Evolutionary conservation across 2,797 vertebrate species (phyloP).

Genomic region (Tokudaia muenninki): DNA sequence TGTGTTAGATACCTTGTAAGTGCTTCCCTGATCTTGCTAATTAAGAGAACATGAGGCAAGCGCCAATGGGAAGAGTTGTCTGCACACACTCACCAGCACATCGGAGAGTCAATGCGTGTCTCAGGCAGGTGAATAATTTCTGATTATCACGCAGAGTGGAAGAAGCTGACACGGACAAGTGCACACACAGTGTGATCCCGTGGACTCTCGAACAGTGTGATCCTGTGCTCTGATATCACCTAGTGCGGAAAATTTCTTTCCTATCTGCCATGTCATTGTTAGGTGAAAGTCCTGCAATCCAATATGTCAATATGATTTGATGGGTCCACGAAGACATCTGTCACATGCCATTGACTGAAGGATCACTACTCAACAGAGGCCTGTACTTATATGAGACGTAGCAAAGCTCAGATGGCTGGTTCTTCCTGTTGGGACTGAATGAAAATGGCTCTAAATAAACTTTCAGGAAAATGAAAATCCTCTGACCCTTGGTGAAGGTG

Average conservation of each 20-base stretch:
- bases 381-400: neutral
- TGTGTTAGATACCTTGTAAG: neutral
- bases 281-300: neutral
- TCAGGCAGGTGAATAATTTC: neutral
- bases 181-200: rapidly evolving
- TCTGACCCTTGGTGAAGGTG: neutral
- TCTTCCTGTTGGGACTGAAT: neutral
- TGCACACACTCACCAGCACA: neutral
- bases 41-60: neutral
- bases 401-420: neutral
- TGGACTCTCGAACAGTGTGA: too few species aligned
- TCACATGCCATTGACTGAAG: too few species aligned
- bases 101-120: rapidly evolving
- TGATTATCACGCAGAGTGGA: neutral
- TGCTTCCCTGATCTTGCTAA: neutral
- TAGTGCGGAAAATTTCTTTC: neutral
- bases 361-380: neutral
- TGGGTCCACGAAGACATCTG: too few species aligned
- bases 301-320: neutral
- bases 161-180: too few species aligned
- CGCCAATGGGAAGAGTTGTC: neutral
- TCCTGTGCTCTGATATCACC: neutral
- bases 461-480: neutral
- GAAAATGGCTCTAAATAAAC: neutral
- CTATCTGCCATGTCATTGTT: too few species aligned